phyloP scores from a whole-genome alignment of 2,888 invertebrate species.

The Sarcophaga carnaria region DNA sequence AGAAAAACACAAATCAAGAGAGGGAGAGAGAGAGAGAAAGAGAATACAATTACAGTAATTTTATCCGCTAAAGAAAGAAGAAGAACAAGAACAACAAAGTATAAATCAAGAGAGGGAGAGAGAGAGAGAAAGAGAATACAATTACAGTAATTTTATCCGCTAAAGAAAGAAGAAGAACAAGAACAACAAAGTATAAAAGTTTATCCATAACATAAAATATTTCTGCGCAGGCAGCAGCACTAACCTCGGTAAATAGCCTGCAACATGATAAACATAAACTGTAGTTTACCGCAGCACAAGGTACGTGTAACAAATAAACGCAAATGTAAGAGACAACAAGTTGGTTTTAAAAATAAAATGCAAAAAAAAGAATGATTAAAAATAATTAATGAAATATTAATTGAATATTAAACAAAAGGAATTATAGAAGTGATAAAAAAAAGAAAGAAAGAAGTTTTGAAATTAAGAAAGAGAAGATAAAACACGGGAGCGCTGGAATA shows the following conservation, averaged over 20 bases:
- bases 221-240: constrained; percentile 58
- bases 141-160: constrained; percentile 24
- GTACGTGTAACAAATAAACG: constrained; percentile 66
- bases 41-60: neutral
- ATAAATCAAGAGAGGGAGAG: too few species aligned
- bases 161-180: constrained; percentile 10
- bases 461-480: neutral
- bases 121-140: neutral
- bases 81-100: constrained; percentile 1
- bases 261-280: constrained; percentile 67
- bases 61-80: constrained; percentile 28
- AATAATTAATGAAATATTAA: neutral
- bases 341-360: constrained; percentile 15
- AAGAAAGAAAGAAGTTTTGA: neutral
- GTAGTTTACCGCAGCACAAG: constrained; percentile 70
- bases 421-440: constrained; percentile 31
- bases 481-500: constrained; percentile 66
- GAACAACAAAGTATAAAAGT: neutral
- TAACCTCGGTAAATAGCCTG: constrained; percentile 63
- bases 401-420: constrained; percentile 22
- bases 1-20: neutral
- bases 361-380: neutral
- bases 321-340: neutral
- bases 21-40: neutral
- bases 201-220: constrained; percentile 59